Base-by-base conservation (phyloP, 2,797 vertebrate species). In the Rhynchotus rufescens region DNA sequence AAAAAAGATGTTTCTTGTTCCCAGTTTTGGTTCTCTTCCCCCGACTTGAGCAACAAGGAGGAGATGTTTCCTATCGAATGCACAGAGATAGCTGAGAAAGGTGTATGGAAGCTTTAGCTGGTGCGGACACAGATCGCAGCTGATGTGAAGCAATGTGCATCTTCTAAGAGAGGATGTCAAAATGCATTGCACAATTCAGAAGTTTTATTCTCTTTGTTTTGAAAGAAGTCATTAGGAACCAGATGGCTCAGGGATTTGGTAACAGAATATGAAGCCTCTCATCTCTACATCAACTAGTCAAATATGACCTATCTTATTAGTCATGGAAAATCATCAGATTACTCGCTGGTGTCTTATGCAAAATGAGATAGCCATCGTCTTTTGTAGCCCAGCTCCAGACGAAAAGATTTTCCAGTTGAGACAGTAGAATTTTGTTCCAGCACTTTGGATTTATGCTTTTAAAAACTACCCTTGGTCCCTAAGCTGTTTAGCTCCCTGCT, bases 141-240 rank as follows among this genome's bases (percentile, higher is more conserved):
- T 78, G 73, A 92, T 79, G 42, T 85, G 85, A 92, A 90, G 93
- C 83, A 90, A 89, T 49, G 68, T 64, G 57, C 75, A 89, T 89
- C 91, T 87, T 86, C 66, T 62, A 73, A 93, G 38, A 86, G 72
- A 96, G 77, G 45, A 80, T 91, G 89, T 90, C 93, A 89, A 85
- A 87, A 82, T 42, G 68, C 65, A 23, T 96, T 95, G 91, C 91
- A 90, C 87, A 96, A 94, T 77, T 74, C 71, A 79, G 66, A 85
- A 79, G 26, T 80, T 90, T 71, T 84, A 87, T 94, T 88, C 83
- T 28, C 26, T 96, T 93, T 96, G 91, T 96, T 96, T 95, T 92
- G 96, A 95, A 96, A 96, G 82, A 93, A 96, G 92, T 90, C 68
- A 94, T 95, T 94, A 96, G 74, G 85, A 94, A 84, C 76, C 84